Base-by-base conservation (phyloP, 2,113 vertebrate genomes). In the Glaucidium brasilianum region DNA sequence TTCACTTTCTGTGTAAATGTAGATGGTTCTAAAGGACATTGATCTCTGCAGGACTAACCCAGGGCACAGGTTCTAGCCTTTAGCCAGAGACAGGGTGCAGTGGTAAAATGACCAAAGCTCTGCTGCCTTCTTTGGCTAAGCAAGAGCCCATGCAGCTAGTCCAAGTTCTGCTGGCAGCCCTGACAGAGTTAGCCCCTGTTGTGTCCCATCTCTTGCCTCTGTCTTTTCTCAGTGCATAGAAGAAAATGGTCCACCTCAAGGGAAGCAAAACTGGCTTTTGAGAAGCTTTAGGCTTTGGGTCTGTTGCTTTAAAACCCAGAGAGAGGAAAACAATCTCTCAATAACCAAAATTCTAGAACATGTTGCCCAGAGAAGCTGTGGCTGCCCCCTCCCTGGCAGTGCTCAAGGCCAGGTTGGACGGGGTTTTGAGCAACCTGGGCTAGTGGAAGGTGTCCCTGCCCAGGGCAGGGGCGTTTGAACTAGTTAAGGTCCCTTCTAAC, bases 121-220 rank as follows among this genome's bases (percentile, higher is more conserved):
- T 1, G 1, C 26, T 3, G 1, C 37, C 29, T 74, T 4, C n/a
- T 86, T 76, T 56, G 2, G 1, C 2, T 43, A 39, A 94, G 22
- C 2, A 34, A 41, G 21, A 41, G 15, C 13, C 77, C 53, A 35
- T 72, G 16, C 45, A 50, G 30, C 14, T 68, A 35, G 5, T 85
- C 21, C 5, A 5, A 59, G 14, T 16, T 15, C 45, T 77, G 9
- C 55, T 74, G 66, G 21, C 30, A 59, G 27, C 12, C 6, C 12
- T 63, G 35, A 14, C 39, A 64, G 23, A 10, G 8, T 60, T 49
- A 68, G 25, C 8, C 19, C 3, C 2, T 4, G 5, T 52, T 22
- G 4, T 55, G 35, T 74, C 23, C 15, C 12, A 12, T 12, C 37
- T 69, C 52, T 86, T 50, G 13, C 29, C 3, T 56, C 18, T 39